A percentile compares a stretch with the other conserved stretches of the same genome.
Conservation (phyloP, 2,888 invertebrate species). For the Agriotes lineatus region DNA sequence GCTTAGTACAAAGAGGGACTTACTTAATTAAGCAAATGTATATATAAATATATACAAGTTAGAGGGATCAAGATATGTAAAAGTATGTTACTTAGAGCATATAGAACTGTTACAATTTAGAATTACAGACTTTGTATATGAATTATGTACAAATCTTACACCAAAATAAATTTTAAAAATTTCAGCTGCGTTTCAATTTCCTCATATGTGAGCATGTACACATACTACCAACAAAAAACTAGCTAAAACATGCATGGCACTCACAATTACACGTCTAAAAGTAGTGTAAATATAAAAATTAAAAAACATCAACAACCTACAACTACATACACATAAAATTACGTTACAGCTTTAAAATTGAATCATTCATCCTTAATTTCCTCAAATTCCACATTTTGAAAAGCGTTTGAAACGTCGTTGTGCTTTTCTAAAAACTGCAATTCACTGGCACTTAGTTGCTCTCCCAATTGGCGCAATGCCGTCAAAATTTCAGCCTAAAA, state of each 20-base stretch:
- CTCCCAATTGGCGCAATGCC: slow-evolving; percentile 68
- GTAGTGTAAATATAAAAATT: background rate
- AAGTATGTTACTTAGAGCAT: slow-evolving; percentile 12
- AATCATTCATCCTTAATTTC: slow-evolving; percentile 62
- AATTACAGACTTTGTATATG: background rate
- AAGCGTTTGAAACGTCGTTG: slow-evolving; percentile 61
- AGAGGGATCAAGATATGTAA: slow-evolving; percentile 33
- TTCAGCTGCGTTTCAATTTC: background rate
- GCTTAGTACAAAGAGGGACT: slow-evolving; percentile 5
- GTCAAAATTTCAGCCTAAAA: slow-evolving; percentile 67
- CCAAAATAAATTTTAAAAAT: slow-evolving; percentile 3
- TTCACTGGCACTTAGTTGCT: slow-evolving; percentile 67
- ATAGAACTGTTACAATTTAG: slow-evolving; percentile 11
- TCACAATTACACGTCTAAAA: background rate
- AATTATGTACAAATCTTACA: background rate
- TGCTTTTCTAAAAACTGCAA: slow-evolving; percentile 67
- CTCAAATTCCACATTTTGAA: slow-evolving; percentile 65
- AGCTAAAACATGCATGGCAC: background rate
- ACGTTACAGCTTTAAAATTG: too few relatives aligned
- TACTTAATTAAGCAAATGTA: slow-evolving; percentile 16
- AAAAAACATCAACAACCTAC: background rate
- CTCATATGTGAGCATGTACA: too few relatives aligned
- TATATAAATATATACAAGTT: slow-evolving; percentile 29
- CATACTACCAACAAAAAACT: background rate
- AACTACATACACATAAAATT: too few relatives aligned